A percentile compares a stretch with the other conserved stretches of the same genome.
Conservation (phyloP, 2,888 invertebrate genomes). For the Adelphocoris suturalis region DNA sequence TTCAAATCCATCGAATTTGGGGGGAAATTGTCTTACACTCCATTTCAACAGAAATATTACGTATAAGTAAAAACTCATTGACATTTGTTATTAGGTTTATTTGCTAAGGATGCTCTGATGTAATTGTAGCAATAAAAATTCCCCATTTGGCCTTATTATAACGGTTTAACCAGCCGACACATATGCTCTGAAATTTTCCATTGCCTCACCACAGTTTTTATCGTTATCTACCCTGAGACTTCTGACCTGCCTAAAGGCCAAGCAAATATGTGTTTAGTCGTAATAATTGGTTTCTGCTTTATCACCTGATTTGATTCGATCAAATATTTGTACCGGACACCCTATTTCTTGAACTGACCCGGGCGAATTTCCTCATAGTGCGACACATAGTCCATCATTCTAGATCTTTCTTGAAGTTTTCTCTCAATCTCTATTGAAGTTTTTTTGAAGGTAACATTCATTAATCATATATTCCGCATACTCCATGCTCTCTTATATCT, state of each 20-base stretch:
- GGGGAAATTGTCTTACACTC: no score
- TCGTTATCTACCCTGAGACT: neutral
- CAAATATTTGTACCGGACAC: slow-evolving; percentile 27
- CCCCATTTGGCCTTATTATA: no score
- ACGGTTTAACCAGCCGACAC: neutral
- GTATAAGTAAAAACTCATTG: no score
- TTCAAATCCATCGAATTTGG: no score
- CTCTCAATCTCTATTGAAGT: neutral
- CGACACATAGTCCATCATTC: slow-evolving; percentile 7
- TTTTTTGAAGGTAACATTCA: neutral
- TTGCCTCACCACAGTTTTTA: neutral
- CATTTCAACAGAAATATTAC: no score
- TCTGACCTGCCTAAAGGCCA: slow-evolving; percentile 39
- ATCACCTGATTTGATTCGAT: slow-evolving; percentile 48
- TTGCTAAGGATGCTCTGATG: no score
- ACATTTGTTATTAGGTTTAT: no score
- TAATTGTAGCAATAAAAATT: no score
- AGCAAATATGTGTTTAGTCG: slow-evolving; percentile 10
- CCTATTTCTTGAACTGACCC: slow-evolving; percentile 38
- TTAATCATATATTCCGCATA: neutral
- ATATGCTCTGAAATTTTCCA: neutral
- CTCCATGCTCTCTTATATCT: no score
- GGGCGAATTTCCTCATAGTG: slow-evolving; percentile 44
- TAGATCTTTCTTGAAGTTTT: neutral
- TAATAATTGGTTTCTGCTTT: slow-evolving; percentile 37